Conservation (phyloP, 2,888 invertebrate species). For the Tinea pellionella region DNA sequence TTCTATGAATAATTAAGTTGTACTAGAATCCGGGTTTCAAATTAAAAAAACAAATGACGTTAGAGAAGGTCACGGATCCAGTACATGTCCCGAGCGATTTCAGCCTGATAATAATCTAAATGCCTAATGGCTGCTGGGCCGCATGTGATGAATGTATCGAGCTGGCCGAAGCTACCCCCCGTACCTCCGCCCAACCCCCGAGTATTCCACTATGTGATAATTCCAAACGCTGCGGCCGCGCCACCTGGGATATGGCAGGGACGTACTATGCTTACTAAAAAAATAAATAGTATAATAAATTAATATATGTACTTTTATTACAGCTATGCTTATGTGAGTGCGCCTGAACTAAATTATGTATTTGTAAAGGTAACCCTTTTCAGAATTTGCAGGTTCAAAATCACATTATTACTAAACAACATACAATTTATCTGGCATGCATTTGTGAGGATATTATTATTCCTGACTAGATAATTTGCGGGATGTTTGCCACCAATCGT, state of each 20-base stretch:
- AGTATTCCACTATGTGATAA: conserved; percentile 68
- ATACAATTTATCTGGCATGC: not conserved
- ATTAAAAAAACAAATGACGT: not conserved
- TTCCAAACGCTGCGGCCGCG: conserved; percentile 71
- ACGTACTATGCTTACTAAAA: conserved; percentile 31
- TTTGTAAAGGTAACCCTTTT: too few species aligned
- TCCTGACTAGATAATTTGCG: not conserved
- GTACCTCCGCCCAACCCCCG: conserved; percentile 27
- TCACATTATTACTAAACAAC: too few species aligned
- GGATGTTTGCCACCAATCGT: not conserved
- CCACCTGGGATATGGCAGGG: conserved; percentile 66
- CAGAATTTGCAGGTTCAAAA: too few species aligned
- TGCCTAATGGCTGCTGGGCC: conserved; percentile 71
- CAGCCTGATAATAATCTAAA: conserved; percentile 43
- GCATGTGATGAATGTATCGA: conserved; percentile 65
- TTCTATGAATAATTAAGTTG: not conserved
- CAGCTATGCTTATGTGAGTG: not conserved
- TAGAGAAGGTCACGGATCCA: not conserved
- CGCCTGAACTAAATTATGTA: too few species aligned
- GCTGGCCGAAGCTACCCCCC: conserved; percentile 24
- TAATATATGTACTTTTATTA: not conserved
- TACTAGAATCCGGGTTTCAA: not conserved
- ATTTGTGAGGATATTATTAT: not conserved
- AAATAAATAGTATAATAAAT: not conserved
- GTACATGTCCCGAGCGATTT: not conserved